Base-by-base conservation (phyloP, 2,888 invertebrate species). In the Mellilla xanthometata region DNA sequence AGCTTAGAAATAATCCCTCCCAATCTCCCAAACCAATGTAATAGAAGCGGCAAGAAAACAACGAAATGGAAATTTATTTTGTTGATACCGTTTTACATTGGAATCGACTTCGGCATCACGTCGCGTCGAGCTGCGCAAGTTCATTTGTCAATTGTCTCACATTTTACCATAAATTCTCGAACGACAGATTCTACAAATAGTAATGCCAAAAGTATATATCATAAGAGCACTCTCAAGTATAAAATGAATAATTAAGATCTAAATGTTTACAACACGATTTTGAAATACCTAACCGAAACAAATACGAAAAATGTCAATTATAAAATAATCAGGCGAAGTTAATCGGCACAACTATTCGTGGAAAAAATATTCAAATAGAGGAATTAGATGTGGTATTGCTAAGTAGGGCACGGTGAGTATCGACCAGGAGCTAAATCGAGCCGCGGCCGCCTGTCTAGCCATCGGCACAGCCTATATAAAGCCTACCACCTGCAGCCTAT, bases 361-460 rank as follows among this genome's bases (percentile, higher is more conserved):
- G 53, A 64, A 62, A 54, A 62, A 60, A 72, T 72, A 72, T 71
- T 71, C 62, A 68, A 78, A 76, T 73, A 72, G 67, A 72, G 61
- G 63, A 60, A 68, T 75, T 75, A 67, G 74, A 76, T 76, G 79
- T 76, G 72, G 65, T 75, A 64, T 60, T 68, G 65, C 62, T 63
- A 87, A 86, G 77, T 46, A 40, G 40, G 36, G 27, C 40, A 22
- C 35, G 45, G 39, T 43, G 34, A 19, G 72, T 88, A 88, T 88
- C 81, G 88, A 88, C 85, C 82, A 86, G 79, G 42, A 56, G 72
- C 78, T 86, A 82, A 83, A 87, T 83, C 81, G 76, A 81, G 73
- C 76, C 69, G 70, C 66, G 72, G 60, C 62, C 71, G 79, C 62
- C 77, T 77, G 81, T 77, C 82, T 84, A 70, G 76, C 72, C 66